A percentile compares a stretch with the other conserved stretches of the same genome.
Evolutionary conservation across 2,113 vertebrate species (phyloP).

Genomic region (Paralichthys olivaceus): DNA sequence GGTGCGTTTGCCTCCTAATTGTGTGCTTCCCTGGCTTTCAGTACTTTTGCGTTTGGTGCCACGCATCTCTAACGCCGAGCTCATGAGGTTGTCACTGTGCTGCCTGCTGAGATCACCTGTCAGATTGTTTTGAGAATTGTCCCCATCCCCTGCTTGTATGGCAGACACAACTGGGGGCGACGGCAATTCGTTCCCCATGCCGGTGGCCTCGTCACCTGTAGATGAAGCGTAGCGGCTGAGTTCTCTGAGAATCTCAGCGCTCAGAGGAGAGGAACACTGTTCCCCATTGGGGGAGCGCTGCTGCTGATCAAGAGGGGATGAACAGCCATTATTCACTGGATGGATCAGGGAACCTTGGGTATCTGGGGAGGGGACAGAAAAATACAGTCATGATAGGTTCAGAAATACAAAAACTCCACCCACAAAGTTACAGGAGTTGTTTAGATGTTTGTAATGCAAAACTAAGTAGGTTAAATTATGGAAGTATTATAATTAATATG

Average conservation of each 20-base stretch:
- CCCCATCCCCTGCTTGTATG: conserved; percentile 31
- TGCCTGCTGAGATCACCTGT: conserved; percentile 71
- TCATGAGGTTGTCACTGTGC: conserved; percentile 76
- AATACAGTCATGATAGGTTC: conserved; percentile 1
- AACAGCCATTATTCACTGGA: conserved; percentile 89
- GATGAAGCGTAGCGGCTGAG: conserved; percentile 90
- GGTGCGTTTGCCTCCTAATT: conserved; percentile 84
- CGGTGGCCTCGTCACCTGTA: conserved; percentile 73
- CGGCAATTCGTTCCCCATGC: conserved; percentile 72
- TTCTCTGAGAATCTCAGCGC: conserved; percentile 92
- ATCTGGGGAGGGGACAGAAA: conserved; percentile 76
- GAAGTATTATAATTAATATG: too few species aligned
- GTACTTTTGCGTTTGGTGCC: conserved; percentile 89
- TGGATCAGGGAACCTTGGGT: conserved; percentile 80
- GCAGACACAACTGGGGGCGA: conserved; percentile 60
- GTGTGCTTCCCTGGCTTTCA: conserved; percentile 84
- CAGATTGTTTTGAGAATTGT: conserved; percentile 70
- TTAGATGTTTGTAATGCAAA: not conserved
- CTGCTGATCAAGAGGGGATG: conserved; percentile 84
- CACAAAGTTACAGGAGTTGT: not conserved
- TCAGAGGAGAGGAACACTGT: conserved; percentile 87
- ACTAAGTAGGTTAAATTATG: too few species aligned
- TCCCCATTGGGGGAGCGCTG: conserved; percentile 84
- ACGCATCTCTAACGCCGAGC: conserved; percentile 85
- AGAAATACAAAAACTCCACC: not conserved